A percentile compares a stretch with the other conserved stretches of the same genome.
Evolutionary conservation across 2,797 vertebrate species (phyloP).

Genomic region (Echeneis naucrates): DNA sequence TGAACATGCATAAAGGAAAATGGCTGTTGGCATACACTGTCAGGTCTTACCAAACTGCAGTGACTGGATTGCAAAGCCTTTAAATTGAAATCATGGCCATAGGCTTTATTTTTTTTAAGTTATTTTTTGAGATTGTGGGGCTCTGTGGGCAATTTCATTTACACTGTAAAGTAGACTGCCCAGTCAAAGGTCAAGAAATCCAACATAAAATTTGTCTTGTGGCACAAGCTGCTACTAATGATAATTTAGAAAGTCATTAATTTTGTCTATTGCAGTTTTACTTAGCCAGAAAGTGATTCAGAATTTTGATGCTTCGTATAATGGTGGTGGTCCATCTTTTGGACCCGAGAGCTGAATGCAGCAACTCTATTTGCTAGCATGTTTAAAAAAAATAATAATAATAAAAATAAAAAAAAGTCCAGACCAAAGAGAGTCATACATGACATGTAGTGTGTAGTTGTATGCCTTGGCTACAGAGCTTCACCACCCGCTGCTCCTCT

Average conservation of each 20-base stretch:
- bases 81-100: not conserved
- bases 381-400: not conserved
- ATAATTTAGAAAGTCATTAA: not conserved
- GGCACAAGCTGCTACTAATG: too few species aligned
- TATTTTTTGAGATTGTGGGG: too few species aligned
- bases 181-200: not conserved
- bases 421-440: not conserved
- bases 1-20: not conserved
- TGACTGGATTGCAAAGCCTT: not conserved
- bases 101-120: too few species aligned
- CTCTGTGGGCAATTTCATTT: not conserved
- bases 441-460: not conserved
- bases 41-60: too few species aligned
- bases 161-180: not conserved
- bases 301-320: not conserved
- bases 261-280: not conserved
- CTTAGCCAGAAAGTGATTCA: not conserved
- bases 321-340: too few species aligned
- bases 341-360: not conserved
- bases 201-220: too few species aligned
- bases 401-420: too few species aligned
- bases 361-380: not conserved
- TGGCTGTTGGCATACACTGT: not conserved
- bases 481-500: conserved; percentile 29
- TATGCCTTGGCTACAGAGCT: conserved; percentile 15